phyloP scores from a whole-genome alignment of 2,888 invertebrate species.

The Heteropelma amictum region DNA sequence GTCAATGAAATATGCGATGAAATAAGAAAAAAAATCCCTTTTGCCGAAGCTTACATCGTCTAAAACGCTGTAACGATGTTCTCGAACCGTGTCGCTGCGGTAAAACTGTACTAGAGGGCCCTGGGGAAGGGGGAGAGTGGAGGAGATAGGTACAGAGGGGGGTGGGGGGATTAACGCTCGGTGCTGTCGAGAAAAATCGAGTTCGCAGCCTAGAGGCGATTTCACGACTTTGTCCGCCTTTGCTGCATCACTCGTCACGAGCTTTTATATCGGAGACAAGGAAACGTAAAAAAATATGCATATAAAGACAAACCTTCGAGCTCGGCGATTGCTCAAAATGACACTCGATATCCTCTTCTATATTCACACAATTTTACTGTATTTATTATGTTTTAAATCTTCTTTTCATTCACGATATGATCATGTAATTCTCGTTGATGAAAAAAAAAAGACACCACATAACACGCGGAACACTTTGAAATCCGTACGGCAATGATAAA shows the following conservation, averaged over 20 bases:
- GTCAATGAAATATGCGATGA: neutral
- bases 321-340: conserved; percentile 2
- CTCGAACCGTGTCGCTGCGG: conserved; percentile 18
- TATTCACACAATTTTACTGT: no score
- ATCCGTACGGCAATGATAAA: neutral
- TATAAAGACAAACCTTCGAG: neutral
- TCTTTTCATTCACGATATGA: neutral
- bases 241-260: neutral
- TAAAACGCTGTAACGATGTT: conserved; percentile 14
- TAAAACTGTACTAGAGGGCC: conserved; percentile 20
- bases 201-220: conserved; percentile 10
- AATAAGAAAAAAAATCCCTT: neutral
- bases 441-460: neutral
- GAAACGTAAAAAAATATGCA: neutral
- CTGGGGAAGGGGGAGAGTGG: neutral
- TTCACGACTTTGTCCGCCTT: neutral
- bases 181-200: neutral
- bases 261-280: neutral
- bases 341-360: no score
- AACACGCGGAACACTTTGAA: neutral
- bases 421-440: neutral
- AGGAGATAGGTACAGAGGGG: neutral
- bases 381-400: neutral
- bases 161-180: conserved; percentile 7
- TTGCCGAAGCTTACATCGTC: conserved; percentile 1